These are phyloP conservation scores for Ceratina australensis DNA, from an alignment of 1,140 invertebrate genomes.

Conservation along the genomic window DNA sequence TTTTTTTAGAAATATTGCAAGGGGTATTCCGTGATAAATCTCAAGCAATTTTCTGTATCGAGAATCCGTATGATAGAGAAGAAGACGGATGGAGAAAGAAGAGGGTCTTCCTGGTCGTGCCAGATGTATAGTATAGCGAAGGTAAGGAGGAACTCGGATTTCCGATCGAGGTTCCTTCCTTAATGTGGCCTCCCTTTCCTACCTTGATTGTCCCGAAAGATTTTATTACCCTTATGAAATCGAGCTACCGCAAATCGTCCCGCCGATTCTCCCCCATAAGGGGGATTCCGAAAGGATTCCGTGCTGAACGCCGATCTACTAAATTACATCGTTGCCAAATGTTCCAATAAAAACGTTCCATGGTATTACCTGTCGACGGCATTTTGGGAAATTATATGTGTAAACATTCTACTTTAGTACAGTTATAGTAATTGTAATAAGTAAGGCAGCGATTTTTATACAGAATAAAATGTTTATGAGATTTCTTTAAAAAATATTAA, in stretches of 20 bases:
- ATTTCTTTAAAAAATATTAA: no score
- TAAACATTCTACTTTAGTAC: background rate
- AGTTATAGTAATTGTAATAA: no score
- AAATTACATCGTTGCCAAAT: background rate
- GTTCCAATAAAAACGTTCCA: background rate
- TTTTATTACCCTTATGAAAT: slow-evolving; percentile 46
- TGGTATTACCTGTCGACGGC: background rate
- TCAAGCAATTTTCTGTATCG: background rate
- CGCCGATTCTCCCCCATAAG: background rate
- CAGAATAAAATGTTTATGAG: no score
- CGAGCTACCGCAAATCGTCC: slow-evolving; percentile 38
- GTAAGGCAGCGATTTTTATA: no score
- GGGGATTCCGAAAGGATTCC: background rate
- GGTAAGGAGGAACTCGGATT: slow-evolving; percentile 57
- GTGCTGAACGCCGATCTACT: background rate
- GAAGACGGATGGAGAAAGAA: slow-evolving; percentile 15
- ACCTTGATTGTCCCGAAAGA: slow-evolving; percentile 40
- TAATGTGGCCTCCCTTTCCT: slow-evolving; percentile 42
- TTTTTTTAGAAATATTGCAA: background rate
- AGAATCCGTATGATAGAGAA: slow-evolving; percentile 45
- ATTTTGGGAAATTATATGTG: background rate
- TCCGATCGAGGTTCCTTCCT: slow-evolving; percentile 55
- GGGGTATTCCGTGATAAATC: background rate
- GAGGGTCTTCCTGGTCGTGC: slow-evolving; percentile 56
- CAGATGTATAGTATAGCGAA: slow-evolving; percentile 56